Conservation (phyloP, 2,113 vertebrate genomes). For the Cyrtonyx montezumae region DNA sequence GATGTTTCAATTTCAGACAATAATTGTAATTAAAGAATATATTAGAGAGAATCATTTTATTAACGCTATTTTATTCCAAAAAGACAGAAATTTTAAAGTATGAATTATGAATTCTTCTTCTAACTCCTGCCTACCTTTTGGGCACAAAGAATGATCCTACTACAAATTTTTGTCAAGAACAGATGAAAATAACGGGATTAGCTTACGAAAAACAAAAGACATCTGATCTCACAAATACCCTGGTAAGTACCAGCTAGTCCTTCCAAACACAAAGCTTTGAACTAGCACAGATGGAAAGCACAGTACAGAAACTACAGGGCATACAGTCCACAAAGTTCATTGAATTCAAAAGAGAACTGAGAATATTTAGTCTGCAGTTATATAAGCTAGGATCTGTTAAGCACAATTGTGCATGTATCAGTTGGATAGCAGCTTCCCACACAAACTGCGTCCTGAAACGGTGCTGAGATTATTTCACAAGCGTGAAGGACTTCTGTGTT, state of each 20-base stretch:
- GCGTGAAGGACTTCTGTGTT: conserved; percentile 24
- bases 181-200: not conserved
- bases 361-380: not conserved
- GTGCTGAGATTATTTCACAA: not conserved
- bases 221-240: not conserved
- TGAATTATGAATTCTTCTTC: not conserved
- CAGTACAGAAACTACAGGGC: not conserved
- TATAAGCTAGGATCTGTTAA: not conserved
- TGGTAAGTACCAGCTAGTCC: not conserved
- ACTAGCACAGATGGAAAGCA: not conserved
- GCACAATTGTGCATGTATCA: not conserved
- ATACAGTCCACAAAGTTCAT: not conserved
- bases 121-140: not conserved
- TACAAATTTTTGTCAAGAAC: not conserved
- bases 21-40: not conserved
- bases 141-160: not conserved
- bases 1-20: conserved; percentile 14
- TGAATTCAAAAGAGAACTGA: not conserved
- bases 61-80: not conserved
- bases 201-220: not conserved
- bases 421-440: not conserved
- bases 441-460: not conserved
- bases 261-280: not conserved
- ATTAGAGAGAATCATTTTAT: not conserved
- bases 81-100: not conserved